phyloP scores from a whole-genome alignment of 1,140 invertebrate species.

The Ruditapes philippinarum region DNA sequence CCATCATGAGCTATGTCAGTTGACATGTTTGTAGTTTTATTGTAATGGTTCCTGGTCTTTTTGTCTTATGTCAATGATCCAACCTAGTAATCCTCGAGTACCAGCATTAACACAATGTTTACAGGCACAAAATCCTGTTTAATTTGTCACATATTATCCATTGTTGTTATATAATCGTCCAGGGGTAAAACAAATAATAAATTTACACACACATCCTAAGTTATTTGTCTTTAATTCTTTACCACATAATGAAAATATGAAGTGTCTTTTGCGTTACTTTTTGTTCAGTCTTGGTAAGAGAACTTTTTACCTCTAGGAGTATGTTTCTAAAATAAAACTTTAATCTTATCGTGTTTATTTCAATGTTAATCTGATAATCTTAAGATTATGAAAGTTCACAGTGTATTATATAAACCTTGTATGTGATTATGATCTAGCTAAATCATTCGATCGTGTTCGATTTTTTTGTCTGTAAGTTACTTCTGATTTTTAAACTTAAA shows the following conservation, averaged over 20 bases:
- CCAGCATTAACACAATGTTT: neutral
- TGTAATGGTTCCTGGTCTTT: neutral
- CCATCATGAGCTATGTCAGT: neutral
- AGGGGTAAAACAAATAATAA: neutral
- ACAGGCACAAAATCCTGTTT: neutral
- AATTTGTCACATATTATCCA: neutral
- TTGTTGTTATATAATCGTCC: neutral
- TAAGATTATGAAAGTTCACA: neutral
- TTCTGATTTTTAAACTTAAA: too few species aligned
- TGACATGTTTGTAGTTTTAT: neutral
- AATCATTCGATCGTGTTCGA: too few species aligned
- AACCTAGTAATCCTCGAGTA: neutral
- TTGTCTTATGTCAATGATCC: neutral
- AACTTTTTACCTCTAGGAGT: neutral
- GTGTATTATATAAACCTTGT: neutral
- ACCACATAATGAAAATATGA: neutral
- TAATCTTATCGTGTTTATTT: neutral
- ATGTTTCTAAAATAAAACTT: neutral
- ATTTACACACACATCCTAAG: neutral
- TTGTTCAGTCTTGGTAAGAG: neutral
- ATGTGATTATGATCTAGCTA: neutral
- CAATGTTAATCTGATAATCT: slow-evolving; percentile 17
- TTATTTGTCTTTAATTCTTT: neutral
- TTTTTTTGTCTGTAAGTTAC: too few species aligned
- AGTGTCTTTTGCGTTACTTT: neutral